phyloP scores from a whole-genome alignment of 2,797 vertebrate species.

The Phyllotis vaccarum region DNA sequence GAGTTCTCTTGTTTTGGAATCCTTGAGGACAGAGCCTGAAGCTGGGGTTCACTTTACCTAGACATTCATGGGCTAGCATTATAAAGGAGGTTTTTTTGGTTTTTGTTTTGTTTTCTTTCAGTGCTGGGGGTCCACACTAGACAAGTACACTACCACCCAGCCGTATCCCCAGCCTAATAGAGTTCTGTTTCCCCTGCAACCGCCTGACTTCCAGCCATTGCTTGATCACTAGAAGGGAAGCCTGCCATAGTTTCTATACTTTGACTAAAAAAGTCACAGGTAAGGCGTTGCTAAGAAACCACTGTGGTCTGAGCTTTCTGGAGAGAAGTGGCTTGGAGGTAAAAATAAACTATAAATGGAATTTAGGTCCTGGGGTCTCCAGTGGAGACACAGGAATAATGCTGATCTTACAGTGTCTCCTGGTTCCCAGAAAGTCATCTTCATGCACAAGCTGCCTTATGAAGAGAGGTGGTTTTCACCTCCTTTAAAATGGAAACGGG shows the following conservation, averaged over 20 bases:
- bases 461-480: not conserved
- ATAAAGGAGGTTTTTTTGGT: constrained; percentile 4
- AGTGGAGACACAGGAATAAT: not conserved
- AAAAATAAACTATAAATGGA: constrained; percentile 43
- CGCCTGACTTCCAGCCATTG: not conserved
- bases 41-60: constrained; percentile 15
- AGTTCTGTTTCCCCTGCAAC: not conserved
- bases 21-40: constrained; percentile 44
- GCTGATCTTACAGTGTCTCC: not conserved
- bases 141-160: not conserved
- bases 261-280: not conserved
- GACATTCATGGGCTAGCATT: constrained; percentile 4
- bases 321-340: constrained; percentile 57
- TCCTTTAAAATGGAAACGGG: constrained; percentile 24
- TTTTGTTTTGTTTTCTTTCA: not conserved
- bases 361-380: constrained; percentile 49
- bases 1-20: constrained; percentile 43
- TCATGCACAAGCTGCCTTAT: not conserved
- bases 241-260: not conserved
- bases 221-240: not conserved
- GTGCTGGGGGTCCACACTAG: not conserved
- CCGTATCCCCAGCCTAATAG: not conserved
- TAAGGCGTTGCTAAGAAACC: constrained; percentile 25
- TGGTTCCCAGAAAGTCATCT: constrained; percentile 16
- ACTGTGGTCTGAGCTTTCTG: constrained; percentile 55